Percentiles rank a stretch among this genome's conserved stretches.
These are phyloP conservation scores for Drosophila santomea DNA, from an alignment of 1,140 invertebrate genomes.

Conservation along the genomic window DNA sequence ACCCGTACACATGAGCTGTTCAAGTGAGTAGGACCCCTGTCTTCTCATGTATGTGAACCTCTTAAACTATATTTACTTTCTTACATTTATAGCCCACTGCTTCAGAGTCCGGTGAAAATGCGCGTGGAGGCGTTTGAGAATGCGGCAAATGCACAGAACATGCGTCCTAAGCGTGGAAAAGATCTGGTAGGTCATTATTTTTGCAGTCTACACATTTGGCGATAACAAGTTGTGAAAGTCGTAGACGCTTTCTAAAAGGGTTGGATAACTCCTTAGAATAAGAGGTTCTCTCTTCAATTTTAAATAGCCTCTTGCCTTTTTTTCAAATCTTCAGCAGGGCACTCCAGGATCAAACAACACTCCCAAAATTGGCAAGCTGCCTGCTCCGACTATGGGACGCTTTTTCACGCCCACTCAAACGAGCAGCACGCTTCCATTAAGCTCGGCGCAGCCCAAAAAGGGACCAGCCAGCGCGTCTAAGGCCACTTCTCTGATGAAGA, in stretches of 20 bases:
- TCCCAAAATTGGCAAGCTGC: slow-evolving; percentile 67
- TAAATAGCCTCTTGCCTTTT: too few relatives aligned
- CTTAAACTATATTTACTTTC: background rate
- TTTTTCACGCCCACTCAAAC: slow-evolving; percentile 78
- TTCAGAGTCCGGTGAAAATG: slow-evolving; percentile 87
- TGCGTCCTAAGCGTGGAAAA: slow-evolving; percentile 54
- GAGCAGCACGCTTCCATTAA: slow-evolving; percentile 25
- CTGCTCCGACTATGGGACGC: slow-evolving; percentile 63
- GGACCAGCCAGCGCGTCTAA: slow-evolving; percentile 71
- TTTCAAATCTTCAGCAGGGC: background rate
- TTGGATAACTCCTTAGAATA: too few relatives aligned
- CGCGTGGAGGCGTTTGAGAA: slow-evolving; percentile 88
- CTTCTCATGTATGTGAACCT: too few relatives aligned
- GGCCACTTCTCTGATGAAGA: slow-evolving; percentile 53
- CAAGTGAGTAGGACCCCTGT: slow-evolving; percentile 60
- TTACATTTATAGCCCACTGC: slow-evolving; percentile 86
- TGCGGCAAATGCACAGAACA: slow-evolving; percentile 56
- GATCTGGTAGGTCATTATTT: slow-evolving; percentile 47
- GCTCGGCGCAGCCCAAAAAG: slow-evolving; percentile 65
- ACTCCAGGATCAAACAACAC: slow-evolving; percentile 48
- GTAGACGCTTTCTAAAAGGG: too few relatives aligned
- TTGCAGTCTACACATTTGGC: too few relatives aligned
- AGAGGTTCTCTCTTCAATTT: too few relatives aligned
- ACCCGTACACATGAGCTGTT: slow-evolving; percentile 75
- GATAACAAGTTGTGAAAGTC: too few relatives aligned